These are phyloP conservation scores for silkworm (Bombyx mori) DNA, from an alignment of 1,140 invertebrate genomes.

Conservation along the genomic window ASM3026992v2 NC_085120.1:4572001-4572500, in stretches of 20 bases:
- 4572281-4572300: too few relatives aligned
- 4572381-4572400: too few relatives aligned
- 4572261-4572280: too few relatives aligned
- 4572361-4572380: too few relatives aligned
- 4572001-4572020: constrained; percentile 17
- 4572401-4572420: too few relatives aligned
- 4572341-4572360: too few relatives aligned
- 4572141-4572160: constrained; percentile 52
- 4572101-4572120: constrained; percentile 65
- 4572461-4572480: too few relatives aligned
- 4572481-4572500: too few relatives aligned
- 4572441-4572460: too few relatives aligned
- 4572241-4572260: constrained; percentile 19
- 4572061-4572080: constrained; percentile 31
- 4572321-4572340: too few relatives aligned
- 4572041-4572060: constrained; percentile 39
- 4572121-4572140: constrained; percentile 54
- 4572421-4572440: constrained; percentile 1
- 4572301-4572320: too few relatives aligned
- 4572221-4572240: constrained; percentile 56
- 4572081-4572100: constrained; percentile 64
- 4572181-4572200: constrained; percentile 61
- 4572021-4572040: constrained; percentile 32
- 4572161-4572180: constrained; percentile 62
- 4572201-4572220: constrained; percentile 50